These are phyloP conservation scores for Oligia latruncula DNA, from an alignment of 2,888 invertebrate species.

Conservation along the genomic window DNA sequence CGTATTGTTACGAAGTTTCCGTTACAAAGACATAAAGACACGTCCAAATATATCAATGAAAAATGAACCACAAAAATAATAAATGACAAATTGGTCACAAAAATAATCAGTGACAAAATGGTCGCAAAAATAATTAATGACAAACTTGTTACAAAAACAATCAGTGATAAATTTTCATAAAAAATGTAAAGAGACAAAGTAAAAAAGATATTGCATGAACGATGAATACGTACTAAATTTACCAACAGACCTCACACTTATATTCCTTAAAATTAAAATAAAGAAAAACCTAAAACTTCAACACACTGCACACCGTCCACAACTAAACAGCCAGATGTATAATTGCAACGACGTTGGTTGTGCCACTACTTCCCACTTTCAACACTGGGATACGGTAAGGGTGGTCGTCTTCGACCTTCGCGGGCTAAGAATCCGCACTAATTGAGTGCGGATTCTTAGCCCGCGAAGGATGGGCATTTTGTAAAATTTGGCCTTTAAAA, in stretches of 20 bases:
- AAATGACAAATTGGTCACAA: not conserved
- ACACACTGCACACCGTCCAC: not conserved
- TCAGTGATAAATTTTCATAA: not conserved
- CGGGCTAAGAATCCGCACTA: no score
- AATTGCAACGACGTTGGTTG: not conserved
- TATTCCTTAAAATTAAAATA: not conserved
- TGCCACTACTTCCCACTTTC: not conserved
- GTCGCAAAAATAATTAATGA: not conserved
- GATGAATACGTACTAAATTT: not conserved
- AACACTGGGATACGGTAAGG: not conserved
- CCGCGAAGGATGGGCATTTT: not conserved
- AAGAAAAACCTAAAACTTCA: not conserved
- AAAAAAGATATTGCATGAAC: not conserved
- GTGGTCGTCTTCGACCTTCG: not conserved
- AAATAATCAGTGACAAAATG: not conserved
- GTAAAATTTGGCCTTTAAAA: no score
- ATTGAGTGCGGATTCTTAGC: not conserved
- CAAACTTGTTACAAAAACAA: not conserved
- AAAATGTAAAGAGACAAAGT: not conserved
- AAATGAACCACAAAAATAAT: not conserved
- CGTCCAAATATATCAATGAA: constrained; percentile 7
- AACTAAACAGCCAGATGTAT: not conserved
- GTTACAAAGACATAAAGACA: constrained; percentile 18
- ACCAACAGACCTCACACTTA: not conserved
- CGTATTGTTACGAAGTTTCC: constrained; percentile 63